phyloP scores from a whole-genome alignment of 2,113 vertebrate species.

The Pomatorhinus ruficollis region DNA sequence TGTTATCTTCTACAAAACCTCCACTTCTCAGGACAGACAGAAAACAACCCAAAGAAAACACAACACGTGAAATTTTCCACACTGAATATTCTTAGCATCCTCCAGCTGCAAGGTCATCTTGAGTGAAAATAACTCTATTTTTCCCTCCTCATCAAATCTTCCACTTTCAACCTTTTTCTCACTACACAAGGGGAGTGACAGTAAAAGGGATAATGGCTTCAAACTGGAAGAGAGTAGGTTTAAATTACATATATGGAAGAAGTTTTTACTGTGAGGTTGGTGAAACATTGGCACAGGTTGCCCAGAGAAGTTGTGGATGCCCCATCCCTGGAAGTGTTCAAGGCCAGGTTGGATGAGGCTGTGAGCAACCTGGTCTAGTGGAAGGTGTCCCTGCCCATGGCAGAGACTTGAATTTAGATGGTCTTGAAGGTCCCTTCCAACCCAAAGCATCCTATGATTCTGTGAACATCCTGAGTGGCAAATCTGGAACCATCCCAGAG shows the following conservation, averaged over 20 bases:
- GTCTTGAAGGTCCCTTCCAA: background rate
- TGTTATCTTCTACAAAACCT: background rate
- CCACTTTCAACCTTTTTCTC: background rate
- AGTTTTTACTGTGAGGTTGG: background rate
- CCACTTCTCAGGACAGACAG: background rate
- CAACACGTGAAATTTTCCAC: background rate
- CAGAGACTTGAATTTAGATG: background rate
- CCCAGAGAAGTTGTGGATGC: background rate
- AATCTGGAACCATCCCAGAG: background rate
- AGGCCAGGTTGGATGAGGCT: background rate
- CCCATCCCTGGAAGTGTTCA: background rate
- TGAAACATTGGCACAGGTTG: background rate
- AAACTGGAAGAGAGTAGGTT: background rate
- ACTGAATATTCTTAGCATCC: background rate
- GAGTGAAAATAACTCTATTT: background rate
- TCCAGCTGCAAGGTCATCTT: background rate
- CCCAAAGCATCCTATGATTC: background rate
- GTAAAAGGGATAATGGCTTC: background rate
- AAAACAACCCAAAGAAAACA: background rate
- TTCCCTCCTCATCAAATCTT: background rate
- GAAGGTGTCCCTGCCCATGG: background rate
- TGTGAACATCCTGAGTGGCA: background rate
- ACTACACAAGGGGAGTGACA: background rate
- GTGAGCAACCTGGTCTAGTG: fast-evolving
- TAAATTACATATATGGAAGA: background rate